These are phyloP conservation scores for Dryomyza anilis DNA, from an alignment of 2,888 invertebrate genomes.

Conservation along the genomic window DNA sequence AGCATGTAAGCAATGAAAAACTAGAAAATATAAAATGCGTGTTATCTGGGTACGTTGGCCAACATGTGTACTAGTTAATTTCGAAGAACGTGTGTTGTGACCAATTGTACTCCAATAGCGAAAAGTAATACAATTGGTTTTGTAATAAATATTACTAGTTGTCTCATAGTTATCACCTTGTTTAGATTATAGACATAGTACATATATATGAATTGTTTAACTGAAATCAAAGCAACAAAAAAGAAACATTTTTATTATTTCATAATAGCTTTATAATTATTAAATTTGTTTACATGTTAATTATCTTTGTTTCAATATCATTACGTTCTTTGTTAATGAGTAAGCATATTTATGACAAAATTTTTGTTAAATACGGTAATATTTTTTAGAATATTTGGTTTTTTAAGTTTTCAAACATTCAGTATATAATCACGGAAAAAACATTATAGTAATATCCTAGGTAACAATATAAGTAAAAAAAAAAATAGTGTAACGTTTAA, in stretches of 20 bases:
- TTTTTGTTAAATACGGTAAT: constrained; percentile 1
- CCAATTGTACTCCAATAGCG: too few species aligned
- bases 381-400: not conserved
- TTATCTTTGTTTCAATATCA: constrained; percentile 6
- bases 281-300: constrained; percentile 21
- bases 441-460: not conserved
- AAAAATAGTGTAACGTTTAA: not conserved
- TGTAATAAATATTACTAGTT: not conserved
- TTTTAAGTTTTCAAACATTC: not conserved
- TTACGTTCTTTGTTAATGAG: constrained; percentile 14
- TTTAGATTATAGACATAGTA: not conserved
- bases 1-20: not conserved
- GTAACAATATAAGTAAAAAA: too few species aligned
- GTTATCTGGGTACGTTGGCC: too few species aligned
- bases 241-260: not conserved
- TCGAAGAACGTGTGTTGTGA: too few species aligned
- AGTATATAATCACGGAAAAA: too few species aligned
- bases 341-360: not conserved
- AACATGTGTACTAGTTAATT: too few species aligned
- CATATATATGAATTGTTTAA: constrained; percentile 7
- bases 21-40: too few species aligned
- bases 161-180: constrained; percentile 4
- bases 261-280: constrained; percentile 31
- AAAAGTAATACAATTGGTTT: too few species aligned
- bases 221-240: constrained; percentile 8